These are phyloP conservation scores for Probaryconus sp. DNA, from an alignment of 1,140 invertebrate species.

Conservation along the genomic window DNA sequence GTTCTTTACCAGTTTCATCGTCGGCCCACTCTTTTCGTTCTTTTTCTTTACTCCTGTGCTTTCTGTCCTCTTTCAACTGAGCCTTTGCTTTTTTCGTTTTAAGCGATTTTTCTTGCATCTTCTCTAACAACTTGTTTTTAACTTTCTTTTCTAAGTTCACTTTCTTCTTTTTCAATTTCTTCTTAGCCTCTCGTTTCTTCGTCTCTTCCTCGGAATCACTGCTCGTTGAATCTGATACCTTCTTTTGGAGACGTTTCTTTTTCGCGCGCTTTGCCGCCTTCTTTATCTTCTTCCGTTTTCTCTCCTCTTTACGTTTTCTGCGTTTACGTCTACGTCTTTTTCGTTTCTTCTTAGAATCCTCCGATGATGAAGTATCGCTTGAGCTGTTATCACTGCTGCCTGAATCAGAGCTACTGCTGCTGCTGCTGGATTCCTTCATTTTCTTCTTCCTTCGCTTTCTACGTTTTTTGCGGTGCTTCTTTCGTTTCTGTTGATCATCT, in stretches of 20 bases:
- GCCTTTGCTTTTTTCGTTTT: conserved; percentile 35
- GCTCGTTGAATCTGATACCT: conserved; percentile 67
- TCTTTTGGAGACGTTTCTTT: conserved; percentile 62
- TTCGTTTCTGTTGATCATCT: conserved; percentile 48
- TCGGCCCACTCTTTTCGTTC: conserved; percentile 8
- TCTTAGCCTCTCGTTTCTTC: conserved; percentile 48
- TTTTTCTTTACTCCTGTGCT: conserved; percentile 16
- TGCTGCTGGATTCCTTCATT: conserved; percentile 51
- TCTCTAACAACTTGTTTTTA: conserved; percentile 48
- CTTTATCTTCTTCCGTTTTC: conserved; percentile 67
- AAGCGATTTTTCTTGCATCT: conserved; percentile 50
- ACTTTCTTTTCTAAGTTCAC: conserved; percentile 52
- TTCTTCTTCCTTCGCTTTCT: conserved; percentile 60
- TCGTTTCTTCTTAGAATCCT: conserved; percentile 59
- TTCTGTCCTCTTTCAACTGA: conserved; percentile 29
- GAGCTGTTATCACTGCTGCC: conserved; percentile 63
- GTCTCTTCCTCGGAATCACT: conserved; percentile 65
- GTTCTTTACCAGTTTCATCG: conserved; percentile 10
- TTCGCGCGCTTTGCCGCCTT: conserved; percentile 59
- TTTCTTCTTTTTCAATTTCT: conserved; percentile 58
- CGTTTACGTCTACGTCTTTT: conserved; percentile 56
- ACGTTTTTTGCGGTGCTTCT: conserved; percentile 42
- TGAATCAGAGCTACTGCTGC: conserved; percentile 67
- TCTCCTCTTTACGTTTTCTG: conserved; percentile 63
- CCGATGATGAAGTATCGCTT: conserved; percentile 59